These are phyloP conservation scores for Onychomys leucogaster DNA, from an alignment of 2,797 vertebrate species.

Conservation along the genomic window DNA sequence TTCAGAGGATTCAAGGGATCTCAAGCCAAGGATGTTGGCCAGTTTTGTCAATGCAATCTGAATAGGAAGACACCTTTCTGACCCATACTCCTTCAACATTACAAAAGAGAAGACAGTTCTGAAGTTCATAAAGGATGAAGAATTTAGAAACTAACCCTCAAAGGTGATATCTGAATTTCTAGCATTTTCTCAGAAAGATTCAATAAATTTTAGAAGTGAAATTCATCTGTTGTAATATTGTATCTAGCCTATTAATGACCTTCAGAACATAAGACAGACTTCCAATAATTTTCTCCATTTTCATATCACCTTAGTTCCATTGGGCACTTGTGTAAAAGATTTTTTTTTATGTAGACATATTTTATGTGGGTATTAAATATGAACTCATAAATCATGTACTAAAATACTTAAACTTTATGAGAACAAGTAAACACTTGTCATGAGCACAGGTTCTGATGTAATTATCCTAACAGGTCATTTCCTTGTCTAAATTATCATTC, in stretches of 20 bases:
- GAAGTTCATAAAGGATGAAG: slow-evolving; percentile 8
- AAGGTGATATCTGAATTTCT: background rate
- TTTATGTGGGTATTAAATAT: background rate
- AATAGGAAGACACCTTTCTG: background rate
- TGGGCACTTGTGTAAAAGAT: background rate
- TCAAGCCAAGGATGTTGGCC: background rate
- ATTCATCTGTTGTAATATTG: background rate
- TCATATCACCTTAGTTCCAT: background rate
- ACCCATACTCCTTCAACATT: background rate
- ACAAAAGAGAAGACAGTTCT: background rate
- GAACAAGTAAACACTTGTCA: background rate
- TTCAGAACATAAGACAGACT: background rate
- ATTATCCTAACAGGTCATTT: background rate
- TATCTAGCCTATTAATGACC: background rate
- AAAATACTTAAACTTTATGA: slow-evolving; percentile 42
- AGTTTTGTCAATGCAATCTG: background rate
- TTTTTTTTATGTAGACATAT: background rate
- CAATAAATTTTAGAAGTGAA: background rate
- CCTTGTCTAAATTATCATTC: background rate
- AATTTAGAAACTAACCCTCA: background rate
- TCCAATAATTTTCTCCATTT: background rate
- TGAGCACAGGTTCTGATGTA: background rate
- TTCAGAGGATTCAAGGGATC: background rate
- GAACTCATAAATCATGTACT: background rate
- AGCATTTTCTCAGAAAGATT: background rate